Base-by-base conservation (phyloP, 2,113 vertebrate species). In the Piprites chloris region DNA sequence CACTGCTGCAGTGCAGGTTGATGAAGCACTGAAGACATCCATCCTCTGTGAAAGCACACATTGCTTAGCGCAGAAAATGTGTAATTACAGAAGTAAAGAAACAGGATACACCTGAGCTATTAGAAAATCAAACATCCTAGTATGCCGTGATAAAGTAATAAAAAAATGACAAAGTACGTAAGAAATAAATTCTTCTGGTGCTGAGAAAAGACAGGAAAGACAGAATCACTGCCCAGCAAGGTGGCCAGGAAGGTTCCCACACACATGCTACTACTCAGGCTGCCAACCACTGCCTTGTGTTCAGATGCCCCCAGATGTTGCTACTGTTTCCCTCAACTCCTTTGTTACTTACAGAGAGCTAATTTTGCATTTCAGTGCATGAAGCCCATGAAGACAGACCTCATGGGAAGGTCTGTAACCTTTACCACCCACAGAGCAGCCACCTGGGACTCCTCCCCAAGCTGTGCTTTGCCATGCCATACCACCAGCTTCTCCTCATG, bases 391-490 rank as follows among this genome's bases (percentile, higher is more conserved):
- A 7, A 32, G 37, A 81, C 0, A 35, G 10, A 27, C 14, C 30
- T 1, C 19, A 39, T 9, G 7, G 39, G 27, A 58, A 21, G 27
- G 35, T 35, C 62, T 68, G 27, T 66, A 41, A 76, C 23, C 61
- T 56, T 5, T 14, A 44, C 8, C 1, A 5, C 42, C 8, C 63
- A 26, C 4, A 0, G 0, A 75, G 61, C 5, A 44, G 14, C 5
- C 12, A 5, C 23, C 30, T 67, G 15, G 8, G 32, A 49, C 0
- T 2, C 32, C 26, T 66, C 5, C 19, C 17, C 21, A 2, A 3
- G 41, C 61, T 50, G 50, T 4, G 2, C 58, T 4, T 35, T 2
- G 1, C 67, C 6, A 3, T 8, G 42, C 26, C 77, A 61, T 4
- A 6, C 35, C 58, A 73, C 10, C 2, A 5, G 16, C 73, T 55